Evolutionary conservation across 2,113 vertebrate species (phyloP), one percentile per base, ranked within the genome.

Genomic region (Takifugu bimaculatus): DNA sequence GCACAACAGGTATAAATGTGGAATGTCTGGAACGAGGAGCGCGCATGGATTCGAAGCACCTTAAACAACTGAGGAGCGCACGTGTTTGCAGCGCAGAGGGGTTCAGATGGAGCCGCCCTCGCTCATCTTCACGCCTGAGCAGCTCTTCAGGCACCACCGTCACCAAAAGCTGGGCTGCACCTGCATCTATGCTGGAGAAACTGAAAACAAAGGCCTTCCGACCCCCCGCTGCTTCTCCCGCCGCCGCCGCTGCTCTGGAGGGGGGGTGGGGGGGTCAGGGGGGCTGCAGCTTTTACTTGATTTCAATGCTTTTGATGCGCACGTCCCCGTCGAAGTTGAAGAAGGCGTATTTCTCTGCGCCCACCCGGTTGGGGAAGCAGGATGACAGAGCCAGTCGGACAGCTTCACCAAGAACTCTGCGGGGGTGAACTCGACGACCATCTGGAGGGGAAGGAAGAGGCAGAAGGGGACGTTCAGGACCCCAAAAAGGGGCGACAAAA

Each of bases 291-390:
- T 29, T 79, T 72, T 88, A 93, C 32, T 87, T 84, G 57, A 91
- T 80, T 20, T 88, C 68, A 0, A 93, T 0, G 47, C 77, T 73
- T 0, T 0, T 51, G 61, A 93, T 70, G 73, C 80, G 87, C 54
- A 32, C 82, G 0, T 88, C 88, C 0, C 89, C 90, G 0, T 84
- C 64, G 6, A 91, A 72, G 47, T 50, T 65, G 4, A 91, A 13
- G 72, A 66, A 51, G 0, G 60, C 77, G 77, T 88, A 90, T 68
- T 91, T 90, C 26, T 90, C 85, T 0, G 65, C 77, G 0, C 83
- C 87, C 0, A 69, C 54, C 48, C 91, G 89, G 65, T 93, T 93
- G n/a, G 91, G 88, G 72, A 92, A 92, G 65, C 52, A 60, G 51
- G 63, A 92, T 75, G 7, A 59, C n/a, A 1, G 83, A 90, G 57